These are phyloP conservation scores for Neopelma chrysocephalum DNA, from an alignment of 2,797 vertebrate species.

Conservation along the genomic window DNA sequence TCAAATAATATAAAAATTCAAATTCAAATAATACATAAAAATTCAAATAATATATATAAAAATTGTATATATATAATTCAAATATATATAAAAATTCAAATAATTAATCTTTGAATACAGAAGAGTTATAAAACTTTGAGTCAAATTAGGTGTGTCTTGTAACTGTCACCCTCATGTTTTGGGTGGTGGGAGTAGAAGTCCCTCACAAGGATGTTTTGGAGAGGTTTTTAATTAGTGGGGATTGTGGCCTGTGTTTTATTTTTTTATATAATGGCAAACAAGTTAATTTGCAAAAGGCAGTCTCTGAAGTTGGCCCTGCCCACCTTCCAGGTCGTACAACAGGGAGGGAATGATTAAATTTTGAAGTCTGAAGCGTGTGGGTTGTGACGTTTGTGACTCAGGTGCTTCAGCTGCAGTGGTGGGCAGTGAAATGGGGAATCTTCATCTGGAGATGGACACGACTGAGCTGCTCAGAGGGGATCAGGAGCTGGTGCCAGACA, in stretches of 20 bases:
- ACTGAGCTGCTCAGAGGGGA: accelerated
- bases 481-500: accelerated
- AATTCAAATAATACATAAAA: too few species aligned
- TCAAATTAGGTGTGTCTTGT: accelerated
- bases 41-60: too few species aligned
- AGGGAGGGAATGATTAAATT: not conserved
- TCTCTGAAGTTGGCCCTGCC: not conserved
- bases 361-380: not conserved
- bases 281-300: not conserved
- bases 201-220: not conserved
- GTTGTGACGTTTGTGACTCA: not conserved
- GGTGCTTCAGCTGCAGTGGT: accelerated
- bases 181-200: not conserved
- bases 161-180: not conserved
- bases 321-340: accelerated
- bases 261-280: not conserved
- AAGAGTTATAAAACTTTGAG: not conserved
- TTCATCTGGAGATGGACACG: not conserved
- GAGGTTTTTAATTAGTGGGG: not conserved
- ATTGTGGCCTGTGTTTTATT: not conserved
- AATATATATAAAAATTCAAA: too few species aligned
- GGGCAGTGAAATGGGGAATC: accelerated
- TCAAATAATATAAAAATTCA: too few species aligned
- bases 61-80: too few species aligned
- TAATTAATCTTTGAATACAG: not conserved